phyloP scores from a whole-genome alignment of 35 echinoderm and acorn worm genomes.

The Lytechinus pictus region DNA sequence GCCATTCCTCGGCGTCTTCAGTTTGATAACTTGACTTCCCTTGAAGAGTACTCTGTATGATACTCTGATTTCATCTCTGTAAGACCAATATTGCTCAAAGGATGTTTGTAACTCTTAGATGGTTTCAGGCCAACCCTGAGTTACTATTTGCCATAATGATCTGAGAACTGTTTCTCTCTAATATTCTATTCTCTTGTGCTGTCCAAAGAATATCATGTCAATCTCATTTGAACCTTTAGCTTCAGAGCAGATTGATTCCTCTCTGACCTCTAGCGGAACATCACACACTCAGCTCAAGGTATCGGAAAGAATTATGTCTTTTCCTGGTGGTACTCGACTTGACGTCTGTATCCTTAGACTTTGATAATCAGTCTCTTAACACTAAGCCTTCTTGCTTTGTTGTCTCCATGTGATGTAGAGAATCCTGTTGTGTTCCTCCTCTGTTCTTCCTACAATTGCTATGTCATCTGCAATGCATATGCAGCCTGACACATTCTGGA shows the following conservation, averaged over 20 bases:
- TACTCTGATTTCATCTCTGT: no score
- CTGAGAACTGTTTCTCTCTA: conserved; percentile 16
- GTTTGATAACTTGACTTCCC: no score
- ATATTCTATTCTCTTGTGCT: conserved; percentile 4
- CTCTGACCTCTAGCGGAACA: conserved; percentile 49
- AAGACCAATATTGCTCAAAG: no score
- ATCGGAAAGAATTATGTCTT: no score
- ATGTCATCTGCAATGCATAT: conserved; percentile 29
- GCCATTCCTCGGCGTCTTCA: no score
- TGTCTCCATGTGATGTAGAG: conserved; percentile 37
- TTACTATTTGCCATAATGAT: no score
- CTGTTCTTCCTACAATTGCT: conserved; percentile 39
- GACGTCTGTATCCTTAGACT: neutral
- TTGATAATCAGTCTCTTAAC: conserved; percentile 76
- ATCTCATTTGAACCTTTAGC: conserved; percentile 29
- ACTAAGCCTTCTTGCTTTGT: conserved; percentile 61
- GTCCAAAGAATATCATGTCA: neutral
- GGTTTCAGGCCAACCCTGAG: no score
- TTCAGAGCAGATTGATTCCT: conserved; percentile 34
- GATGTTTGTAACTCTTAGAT: no score
- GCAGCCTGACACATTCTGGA: conserved; percentile 25
- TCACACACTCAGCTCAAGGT: conserved; percentile 28
- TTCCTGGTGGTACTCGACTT: no score
- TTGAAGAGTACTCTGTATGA: no score
- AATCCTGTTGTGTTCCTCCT: conserved; percentile 65